Conservation (phyloP, 1,140 invertebrate genomes). For the Meloidogyne chitwoodi region DNA sequence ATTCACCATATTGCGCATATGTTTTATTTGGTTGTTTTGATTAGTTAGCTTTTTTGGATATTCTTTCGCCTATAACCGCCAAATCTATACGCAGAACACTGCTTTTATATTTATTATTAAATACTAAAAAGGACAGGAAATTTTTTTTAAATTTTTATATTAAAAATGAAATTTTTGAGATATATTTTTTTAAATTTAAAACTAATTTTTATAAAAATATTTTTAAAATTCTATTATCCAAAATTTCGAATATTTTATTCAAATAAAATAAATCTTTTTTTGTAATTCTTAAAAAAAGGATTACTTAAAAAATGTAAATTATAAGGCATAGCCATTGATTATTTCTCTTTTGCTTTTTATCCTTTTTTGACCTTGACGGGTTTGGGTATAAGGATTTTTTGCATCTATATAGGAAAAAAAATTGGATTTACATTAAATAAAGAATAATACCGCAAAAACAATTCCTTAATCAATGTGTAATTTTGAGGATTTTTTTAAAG, state of each 20-base stretch:
- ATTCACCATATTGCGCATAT: neutral
- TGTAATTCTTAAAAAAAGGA: neutral
- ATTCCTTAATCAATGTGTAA: too few species aligned
- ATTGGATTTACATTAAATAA: neutral
- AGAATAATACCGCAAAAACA: neutral
- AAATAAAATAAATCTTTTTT: neutral
- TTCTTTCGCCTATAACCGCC: neutral
- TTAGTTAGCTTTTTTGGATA: neutral
- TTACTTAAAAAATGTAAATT: neutral
- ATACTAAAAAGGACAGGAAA: neutral
- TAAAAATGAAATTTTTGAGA: too few species aligned
- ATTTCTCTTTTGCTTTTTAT: neutral
- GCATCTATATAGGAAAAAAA: neutral
- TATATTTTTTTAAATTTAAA: too few species aligned
- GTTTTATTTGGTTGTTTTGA: neutral
- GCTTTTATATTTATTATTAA: neutral
- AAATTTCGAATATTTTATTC: too few species aligned
- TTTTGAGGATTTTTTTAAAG: too few species aligned
- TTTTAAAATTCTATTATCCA: too few species aligned
- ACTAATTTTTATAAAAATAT: too few species aligned
- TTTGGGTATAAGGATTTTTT: neutral
- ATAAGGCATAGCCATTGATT: neutral
- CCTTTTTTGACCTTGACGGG: neutral
- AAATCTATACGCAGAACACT: neutral
- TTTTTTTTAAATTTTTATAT: too few species aligned